phyloP scores from a whole-genome alignment of 2,797 vertebrate genomes.

The Netta rufina region DNA sequence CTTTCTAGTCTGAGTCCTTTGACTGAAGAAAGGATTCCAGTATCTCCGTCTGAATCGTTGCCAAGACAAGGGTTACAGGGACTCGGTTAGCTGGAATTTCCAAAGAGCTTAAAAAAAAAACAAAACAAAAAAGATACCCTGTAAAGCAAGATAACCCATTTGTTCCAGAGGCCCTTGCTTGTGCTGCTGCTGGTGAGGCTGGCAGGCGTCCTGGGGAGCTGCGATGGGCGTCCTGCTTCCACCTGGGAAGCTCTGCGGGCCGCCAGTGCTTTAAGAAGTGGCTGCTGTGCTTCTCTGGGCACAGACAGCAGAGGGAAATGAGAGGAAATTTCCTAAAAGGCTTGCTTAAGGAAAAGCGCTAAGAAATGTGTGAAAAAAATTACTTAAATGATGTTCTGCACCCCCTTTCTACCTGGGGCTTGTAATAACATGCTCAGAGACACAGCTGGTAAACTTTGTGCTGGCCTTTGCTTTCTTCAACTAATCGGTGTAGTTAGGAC shows the following conservation, averaged over 20 bases:
- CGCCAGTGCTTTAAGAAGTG: neutral
- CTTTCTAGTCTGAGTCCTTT: neutral
- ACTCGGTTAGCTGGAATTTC: neutral
- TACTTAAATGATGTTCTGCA: neutral
- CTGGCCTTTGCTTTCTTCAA: neutral
- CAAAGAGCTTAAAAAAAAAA: neutral
- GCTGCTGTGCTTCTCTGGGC: accelerated
- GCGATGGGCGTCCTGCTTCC: neutral
- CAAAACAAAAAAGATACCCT: neutral
- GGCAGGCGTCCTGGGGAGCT: neutral
- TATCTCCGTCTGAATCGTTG: neutral
- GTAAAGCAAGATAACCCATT: neutral
- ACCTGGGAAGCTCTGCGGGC: neutral
- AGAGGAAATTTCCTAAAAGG: neutral
- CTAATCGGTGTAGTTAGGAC: neutral
- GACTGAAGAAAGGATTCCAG: neutral
- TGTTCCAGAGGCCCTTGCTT: neutral
- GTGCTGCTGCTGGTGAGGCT: neutral
- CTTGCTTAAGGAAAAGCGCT: neutral
- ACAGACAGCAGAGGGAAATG: neutral
- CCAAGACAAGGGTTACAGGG: neutral
- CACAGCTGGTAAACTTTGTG: neutral
- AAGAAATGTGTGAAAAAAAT: neutral
- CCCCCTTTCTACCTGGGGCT: neutral
- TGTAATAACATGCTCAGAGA: neutral